phyloP scores from a whole-genome alignment of 2,888 invertebrate species.

The Helleia helle region DNA sequence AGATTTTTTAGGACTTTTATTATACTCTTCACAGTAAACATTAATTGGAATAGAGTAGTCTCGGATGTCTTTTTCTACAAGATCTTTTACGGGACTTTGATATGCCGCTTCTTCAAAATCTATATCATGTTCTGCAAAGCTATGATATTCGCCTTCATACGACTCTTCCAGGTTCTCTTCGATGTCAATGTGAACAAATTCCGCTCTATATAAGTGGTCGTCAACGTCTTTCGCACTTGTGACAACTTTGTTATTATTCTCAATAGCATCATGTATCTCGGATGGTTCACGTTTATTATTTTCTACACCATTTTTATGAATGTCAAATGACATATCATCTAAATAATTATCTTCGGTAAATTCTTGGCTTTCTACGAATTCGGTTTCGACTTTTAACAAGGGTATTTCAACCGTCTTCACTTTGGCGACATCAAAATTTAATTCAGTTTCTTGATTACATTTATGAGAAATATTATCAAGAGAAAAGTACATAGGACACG shows the following conservation, averaged over 20 bases:
- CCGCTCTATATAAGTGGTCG: conserved; percentile 28
- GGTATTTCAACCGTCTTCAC: conserved; percentile 36
- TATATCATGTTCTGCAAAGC: conserved; percentile 47
- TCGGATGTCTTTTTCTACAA: conserved; percentile 62
- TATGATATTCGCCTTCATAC: conserved; percentile 61
- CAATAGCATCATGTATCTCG: no score
- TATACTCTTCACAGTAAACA: conserved; percentile 55
- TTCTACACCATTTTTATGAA: conserved; percentile 10
- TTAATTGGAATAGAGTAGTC: conserved; percentile 64
- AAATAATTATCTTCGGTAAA: conserved; percentile 62
- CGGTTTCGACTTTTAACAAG: conserved; percentile 28
- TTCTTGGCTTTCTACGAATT: conserved; percentile 60
- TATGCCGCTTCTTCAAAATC: conserved; percentile 49
- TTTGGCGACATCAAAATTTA: conserved; percentile 29
- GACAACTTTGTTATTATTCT: no score
- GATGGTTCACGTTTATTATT: no score
- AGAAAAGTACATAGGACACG: conserved; percentile 34
- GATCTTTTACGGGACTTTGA: conserved; percentile 58
- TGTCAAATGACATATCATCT: conserved; percentile 31
- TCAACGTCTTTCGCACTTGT: no score
- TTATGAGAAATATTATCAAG: conserved; percentile 44
- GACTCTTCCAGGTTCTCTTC: conserved; percentile 31
- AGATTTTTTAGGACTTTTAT: conserved; percentile 36
- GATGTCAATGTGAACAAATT: conserved; percentile 24
- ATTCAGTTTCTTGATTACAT: conserved; percentile 28